Evolutionary conservation across 1,140 invertebrate genomes (phyloP).

Genomic region (Thaumetopoea pityocampa): DNA sequence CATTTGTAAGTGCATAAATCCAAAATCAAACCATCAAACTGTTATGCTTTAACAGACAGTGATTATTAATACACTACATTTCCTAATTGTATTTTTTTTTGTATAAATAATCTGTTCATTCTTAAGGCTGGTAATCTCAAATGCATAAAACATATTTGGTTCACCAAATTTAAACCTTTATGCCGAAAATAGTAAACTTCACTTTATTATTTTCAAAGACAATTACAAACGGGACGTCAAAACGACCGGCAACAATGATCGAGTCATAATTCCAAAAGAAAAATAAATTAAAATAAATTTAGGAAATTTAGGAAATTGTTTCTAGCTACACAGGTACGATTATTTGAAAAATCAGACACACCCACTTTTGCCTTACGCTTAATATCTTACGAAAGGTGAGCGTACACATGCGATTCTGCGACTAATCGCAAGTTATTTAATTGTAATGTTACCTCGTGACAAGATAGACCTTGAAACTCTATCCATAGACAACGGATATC

Average conservation of each 20-base stretch:
- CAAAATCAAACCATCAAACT: no score
- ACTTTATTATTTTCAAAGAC: no score
- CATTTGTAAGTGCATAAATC: no score
- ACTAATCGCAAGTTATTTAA: conserved; percentile 16
- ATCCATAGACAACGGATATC: conserved; percentile 53
- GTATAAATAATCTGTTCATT: no score
- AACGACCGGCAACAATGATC: conserved; percentile 53
- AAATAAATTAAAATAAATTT: conserved; percentile 27
- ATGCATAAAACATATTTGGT: no score
- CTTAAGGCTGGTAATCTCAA: no score
- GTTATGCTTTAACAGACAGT: no score
- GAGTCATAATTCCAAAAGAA: conserved; percentile 26
- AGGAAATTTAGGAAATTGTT: conserved; percentile 56
- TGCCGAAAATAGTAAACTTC: no score
- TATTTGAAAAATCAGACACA: conserved; percentile 49
- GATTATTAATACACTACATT: no score
- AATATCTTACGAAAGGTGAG: conserved; percentile 48
- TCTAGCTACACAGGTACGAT: conserved; percentile 73
- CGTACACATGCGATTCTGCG: conserved; percentile 25
- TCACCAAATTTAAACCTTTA: no score
- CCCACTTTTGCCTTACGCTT: conserved; percentile 63
- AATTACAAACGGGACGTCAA: conserved; percentile 11
- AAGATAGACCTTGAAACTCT: conserved; percentile 27
- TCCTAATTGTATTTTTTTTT: no score
- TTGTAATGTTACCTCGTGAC: conserved; percentile 12